Evolutionary conservation across 2,797 vertebrate genomes (phyloP).

Genomic region (Ambastaia sidthimunki): DNA sequence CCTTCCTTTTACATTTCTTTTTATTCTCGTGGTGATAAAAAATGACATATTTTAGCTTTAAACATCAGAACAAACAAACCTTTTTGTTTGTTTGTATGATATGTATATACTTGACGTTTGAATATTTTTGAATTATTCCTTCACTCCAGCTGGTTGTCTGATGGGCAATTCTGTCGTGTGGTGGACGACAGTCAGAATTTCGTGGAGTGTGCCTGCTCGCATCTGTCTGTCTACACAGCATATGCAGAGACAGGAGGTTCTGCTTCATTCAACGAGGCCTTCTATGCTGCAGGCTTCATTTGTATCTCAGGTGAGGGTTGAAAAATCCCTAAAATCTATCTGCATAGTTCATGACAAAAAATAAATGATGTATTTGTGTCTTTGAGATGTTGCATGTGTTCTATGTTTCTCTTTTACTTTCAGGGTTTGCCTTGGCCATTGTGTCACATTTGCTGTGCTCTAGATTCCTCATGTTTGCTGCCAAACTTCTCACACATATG

Average conservation of each 20-base stretch:
- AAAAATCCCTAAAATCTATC: too few relatives aligned
- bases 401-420: conserved; percentile 23
- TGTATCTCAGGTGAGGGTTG: conserved; percentile 89
- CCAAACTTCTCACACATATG: conserved; percentile 97
- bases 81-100: background rate
- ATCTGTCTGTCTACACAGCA: conserved; percentile 90
- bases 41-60: background rate
- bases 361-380: background rate
- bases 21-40: background rate
- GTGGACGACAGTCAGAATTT: conserved; percentile 84
- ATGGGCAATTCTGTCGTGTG: conserved; percentile 87
- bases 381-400: background rate
- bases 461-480: conserved; percentile 93
- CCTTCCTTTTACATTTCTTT: background rate
- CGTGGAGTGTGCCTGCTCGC: conserved; percentile 95
- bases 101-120: background rate
- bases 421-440: conserved; percentile 90
- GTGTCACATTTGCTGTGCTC: conserved; percentile 90
- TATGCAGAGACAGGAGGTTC: conserved; percentile 81
- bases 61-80: background rate
- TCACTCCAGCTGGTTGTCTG: conserved; percentile 88
- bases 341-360: background rate
- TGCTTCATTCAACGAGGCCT: conserved; percentile 91
- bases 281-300: conserved; percentile 94
- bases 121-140: conserved; percentile 5